A percentile compares a stretch with the other conserved stretches of the same genome.
These are phyloP conservation scores for Nesoenas mayeri DNA, from an alignment of 2,113 vertebrate genomes.

Conservation along the genomic window DNA sequence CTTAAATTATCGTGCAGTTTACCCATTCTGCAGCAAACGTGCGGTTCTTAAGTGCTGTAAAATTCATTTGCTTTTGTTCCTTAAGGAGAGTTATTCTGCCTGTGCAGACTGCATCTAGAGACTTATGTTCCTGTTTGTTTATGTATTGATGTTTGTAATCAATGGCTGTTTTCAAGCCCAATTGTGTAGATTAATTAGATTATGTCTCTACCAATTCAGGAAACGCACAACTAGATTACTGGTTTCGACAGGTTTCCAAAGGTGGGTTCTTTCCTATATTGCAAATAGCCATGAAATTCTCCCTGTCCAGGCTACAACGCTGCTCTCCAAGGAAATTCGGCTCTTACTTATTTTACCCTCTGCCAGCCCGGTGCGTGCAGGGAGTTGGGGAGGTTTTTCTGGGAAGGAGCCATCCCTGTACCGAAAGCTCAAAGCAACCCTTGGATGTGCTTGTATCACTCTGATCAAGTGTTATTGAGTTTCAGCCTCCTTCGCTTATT, in stretches of 20 bases:
- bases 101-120: not conserved
- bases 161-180: constrained; percentile 39
- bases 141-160: constrained; percentile 36
- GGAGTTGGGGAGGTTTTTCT: not conserved
- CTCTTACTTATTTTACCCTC: rapidly evolving
- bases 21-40: not conserved
- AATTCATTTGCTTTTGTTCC: not conserved
- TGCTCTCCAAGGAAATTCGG: not conserved
- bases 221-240: not conserved
- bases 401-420: not conserved
- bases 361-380: rapidly evolving
- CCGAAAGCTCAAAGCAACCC: not conserved
- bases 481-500: not conserved
- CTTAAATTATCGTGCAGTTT: not conserved
- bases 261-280: not conserved
- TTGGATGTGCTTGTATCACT: not conserved
- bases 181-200: constrained; percentile 43
- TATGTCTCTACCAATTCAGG: constrained; percentile 30
- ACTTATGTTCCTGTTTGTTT: not conserved
- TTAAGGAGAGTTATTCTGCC: not conserved
- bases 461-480: not conserved
- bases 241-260: not conserved
- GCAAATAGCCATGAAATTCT: not conserved
- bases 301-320: not conserved
- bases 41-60: not conserved